Evolutionary conservation across 2,888 invertebrate species (phyloP).

Genomic region (Eumacrocentrus americanus): DNA sequence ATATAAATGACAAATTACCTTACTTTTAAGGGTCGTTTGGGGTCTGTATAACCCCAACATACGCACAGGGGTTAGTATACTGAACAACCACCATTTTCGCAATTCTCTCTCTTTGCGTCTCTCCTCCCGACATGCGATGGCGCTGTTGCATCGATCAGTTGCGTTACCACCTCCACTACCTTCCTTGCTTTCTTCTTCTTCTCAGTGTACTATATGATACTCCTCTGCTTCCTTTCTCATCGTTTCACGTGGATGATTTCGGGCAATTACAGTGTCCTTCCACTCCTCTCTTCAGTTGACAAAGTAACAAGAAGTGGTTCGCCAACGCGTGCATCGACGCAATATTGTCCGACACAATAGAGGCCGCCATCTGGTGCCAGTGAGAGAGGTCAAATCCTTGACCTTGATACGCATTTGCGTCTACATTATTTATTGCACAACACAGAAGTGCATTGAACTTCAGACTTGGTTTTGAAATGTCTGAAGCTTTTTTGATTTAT

Average conservation of each 20-base stretch:
- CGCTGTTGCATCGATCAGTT: conserved; percentile 60
- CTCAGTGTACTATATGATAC: too few relatives aligned
- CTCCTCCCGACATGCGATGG: conserved; percentile 37
- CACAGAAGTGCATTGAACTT: too few relatives aligned
- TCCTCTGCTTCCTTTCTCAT: not conserved
- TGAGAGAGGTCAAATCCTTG: conserved; percentile 1
- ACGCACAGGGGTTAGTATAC: conserved; percentile 20
- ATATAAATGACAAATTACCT: too few relatives aligned
- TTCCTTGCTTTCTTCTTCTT: conserved; percentile 34
- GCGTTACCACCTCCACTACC: conserved; percentile 48
- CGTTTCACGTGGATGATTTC: not conserved
- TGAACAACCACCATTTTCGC: conserved; percentile 21
- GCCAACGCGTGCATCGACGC: too few relatives aligned
- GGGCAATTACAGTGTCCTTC: too few relatives aligned
- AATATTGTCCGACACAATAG: too few relatives aligned
- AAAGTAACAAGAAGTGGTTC: too few relatives aligned
- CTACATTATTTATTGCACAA: not conserved
- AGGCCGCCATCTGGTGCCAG: conserved; percentile 4
- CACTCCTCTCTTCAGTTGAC: too few relatives aligned
- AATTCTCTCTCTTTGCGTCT: conserved; percentile 26
- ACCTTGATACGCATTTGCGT: conserved; percentile 9
- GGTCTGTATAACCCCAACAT: conserved; percentile 3
- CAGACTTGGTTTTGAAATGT: not conserved
- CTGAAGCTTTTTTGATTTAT: not conserved
- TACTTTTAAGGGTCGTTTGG: too few relatives aligned